Conservation (phyloP, 2,113 vertebrate genomes). For the Nymphicus hollandicus region DNA sequence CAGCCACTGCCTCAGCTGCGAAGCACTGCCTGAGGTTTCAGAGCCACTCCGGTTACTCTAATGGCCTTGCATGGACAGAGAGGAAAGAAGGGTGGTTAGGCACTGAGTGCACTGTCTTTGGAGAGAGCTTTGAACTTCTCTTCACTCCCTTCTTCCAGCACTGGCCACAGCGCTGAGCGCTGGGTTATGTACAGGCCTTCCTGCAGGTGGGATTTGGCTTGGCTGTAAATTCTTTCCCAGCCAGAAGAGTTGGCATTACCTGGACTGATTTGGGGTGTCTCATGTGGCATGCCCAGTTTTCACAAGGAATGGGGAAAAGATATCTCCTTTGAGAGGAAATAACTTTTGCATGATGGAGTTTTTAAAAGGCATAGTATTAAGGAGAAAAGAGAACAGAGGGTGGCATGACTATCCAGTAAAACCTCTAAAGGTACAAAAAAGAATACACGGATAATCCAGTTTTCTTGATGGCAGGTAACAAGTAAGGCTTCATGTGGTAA, state of each 20-base stretch:
- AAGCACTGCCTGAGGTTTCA: background rate
- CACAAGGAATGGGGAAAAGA: background rate
- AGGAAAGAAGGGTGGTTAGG: background rate
- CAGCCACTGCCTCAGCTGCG: background rate
- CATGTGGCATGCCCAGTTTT: background rate
- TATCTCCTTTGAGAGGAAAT: background rate
- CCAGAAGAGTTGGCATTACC: background rate
- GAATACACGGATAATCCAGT: background rate
- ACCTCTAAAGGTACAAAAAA: background rate
- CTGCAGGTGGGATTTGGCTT: background rate
- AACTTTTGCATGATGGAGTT: background rate
- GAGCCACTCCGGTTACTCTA: background rate
- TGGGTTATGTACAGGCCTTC: rapidly evolving
- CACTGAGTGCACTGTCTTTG: background rate
- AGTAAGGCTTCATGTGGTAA: background rate
- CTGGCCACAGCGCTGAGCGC: background rate
- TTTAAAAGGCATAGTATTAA: background rate
- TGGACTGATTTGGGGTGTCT: background rate
- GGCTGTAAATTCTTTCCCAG: background rate
- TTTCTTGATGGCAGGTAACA: background rate
- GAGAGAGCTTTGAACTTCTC: background rate
- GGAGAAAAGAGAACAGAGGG: background rate
- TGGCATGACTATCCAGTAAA: background rate
- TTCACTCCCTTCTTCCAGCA: background rate
- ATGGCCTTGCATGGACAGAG: background rate